Percentiles rank a stretch among this genome's conserved stretches.
Conservation (phyloP, 2,888 invertebrate genomes). For the Margaritifera margaritifera region DNA sequence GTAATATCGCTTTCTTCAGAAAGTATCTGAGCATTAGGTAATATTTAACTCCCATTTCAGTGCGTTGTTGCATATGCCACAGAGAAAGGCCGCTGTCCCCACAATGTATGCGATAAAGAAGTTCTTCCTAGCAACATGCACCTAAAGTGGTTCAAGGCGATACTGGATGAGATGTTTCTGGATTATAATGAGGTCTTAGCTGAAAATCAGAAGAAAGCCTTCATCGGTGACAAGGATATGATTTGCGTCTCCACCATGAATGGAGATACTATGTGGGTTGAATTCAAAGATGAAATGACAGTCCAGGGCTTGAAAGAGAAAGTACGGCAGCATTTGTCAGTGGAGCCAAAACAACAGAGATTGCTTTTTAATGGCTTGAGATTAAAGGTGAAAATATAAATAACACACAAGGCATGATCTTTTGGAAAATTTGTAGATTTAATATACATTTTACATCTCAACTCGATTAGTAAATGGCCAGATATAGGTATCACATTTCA, state of each 20-base stretch:
- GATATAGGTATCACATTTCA: too few species aligned
- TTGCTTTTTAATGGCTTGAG: neutral
- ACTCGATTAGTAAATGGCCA: too few species aligned
- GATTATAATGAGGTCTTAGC: constrained; percentile 3
- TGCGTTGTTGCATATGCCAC: constrained; percentile 2
- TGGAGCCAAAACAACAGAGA: constrained; percentile 1
- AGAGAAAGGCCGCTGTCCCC: neutral
- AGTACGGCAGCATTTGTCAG: neutral
- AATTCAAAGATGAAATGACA: neutral
- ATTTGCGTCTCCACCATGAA: neutral
- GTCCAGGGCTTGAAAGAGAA: neutral
- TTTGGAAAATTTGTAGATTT: too few species aligned
- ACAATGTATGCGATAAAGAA: neutral
- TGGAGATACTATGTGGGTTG: constrained; percentile 6
- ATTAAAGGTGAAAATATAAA: constrained; percentile 4
- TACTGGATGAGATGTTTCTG: constrained; percentile 2
- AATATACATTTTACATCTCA: too few species aligned
- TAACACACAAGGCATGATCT: neutral
- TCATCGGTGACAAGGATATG: too few species aligned
- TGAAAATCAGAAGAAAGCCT: too few species aligned
- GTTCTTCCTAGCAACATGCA: neutral
- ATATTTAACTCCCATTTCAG: neutral
- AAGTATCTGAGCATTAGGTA: neutral
- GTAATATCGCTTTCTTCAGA: neutral
- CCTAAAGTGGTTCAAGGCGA: constrained; percentile 4